These are phyloP conservation scores for Oceanites oceanicus DNA, from an alignment of 2,113 vertebrate species.

Conservation along the genomic window DNA sequence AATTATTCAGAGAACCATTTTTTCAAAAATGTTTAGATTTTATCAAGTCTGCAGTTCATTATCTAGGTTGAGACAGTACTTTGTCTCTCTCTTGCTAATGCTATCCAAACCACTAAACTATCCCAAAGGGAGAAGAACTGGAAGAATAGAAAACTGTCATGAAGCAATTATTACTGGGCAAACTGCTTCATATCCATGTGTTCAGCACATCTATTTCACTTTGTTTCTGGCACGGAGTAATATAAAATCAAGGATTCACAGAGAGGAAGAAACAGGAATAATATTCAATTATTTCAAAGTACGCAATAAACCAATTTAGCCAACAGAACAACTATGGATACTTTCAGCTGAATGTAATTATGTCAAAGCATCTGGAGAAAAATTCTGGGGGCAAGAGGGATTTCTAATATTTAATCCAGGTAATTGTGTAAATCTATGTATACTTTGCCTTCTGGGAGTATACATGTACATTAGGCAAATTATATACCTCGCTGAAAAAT, in stretches of 20 bases:
- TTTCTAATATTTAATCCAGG: conserved; percentile 1
- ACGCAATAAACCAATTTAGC: conserved; percentile 34
- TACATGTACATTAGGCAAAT: background rate
- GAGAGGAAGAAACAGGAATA: conserved; percentile 37
- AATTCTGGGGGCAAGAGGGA: background rate
- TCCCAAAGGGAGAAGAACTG: conserved; percentile 28
- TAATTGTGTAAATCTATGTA: background rate
- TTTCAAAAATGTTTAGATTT: conserved; percentile 7
- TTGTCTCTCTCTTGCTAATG: background rate
- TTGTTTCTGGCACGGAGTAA: conserved; percentile 53
- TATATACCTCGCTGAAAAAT: background rate
- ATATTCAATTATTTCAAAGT: conserved; percentile 49
- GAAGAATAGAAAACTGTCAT: conserved; percentile 11
- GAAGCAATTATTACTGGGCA: conserved; percentile 44
- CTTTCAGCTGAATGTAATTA: background rate
- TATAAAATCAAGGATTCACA: conserved; percentile 22
- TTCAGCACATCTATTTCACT: conserved; percentile 68
- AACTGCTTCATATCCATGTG: conserved; percentile 29
- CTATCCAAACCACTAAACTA: background rate
- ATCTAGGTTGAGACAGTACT: conserved; percentile 16
- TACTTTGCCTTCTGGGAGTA: background rate
- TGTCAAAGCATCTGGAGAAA: background rate
- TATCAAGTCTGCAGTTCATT: background rate
- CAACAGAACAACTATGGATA: background rate
- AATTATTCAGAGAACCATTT: background rate